Percentiles rank a stretch among this genome's conserved stretches.
These are phyloP conservation scores for Dasysyrphus tricinctus DNA, from an alignment of 2,888 invertebrate genomes.

Conservation along the genomic window DNA sequence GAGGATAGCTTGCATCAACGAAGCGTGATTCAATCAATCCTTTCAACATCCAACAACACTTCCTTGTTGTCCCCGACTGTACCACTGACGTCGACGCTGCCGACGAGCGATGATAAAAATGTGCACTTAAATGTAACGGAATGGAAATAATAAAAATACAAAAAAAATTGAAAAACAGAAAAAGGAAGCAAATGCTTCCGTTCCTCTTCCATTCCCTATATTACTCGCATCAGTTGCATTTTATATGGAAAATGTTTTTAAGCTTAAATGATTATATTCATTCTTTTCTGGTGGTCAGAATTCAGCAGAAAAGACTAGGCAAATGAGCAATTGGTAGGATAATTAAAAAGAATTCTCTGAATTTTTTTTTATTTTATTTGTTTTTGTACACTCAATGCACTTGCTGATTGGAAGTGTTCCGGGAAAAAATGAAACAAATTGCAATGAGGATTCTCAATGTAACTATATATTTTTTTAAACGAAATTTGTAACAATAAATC, in stretches of 20 bases:
- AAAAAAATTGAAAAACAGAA: constrained; percentile 10
- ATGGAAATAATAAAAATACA: constrained; percentile 14
- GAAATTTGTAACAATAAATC: constrained; percentile 5
- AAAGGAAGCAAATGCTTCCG: constrained; percentile 54
- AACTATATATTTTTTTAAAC: not conserved
- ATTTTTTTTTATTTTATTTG: not conserved
- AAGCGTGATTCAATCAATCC: constrained; percentile 73
- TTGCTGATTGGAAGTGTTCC: not conserved
- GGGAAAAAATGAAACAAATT: not conserved
- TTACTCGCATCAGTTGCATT: constrained; percentile 43
- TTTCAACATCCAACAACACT: constrained; percentile 68
- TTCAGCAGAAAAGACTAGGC: constrained; percentile 13
- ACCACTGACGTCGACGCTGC: not conserved
- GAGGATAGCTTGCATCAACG: constrained; percentile 59
- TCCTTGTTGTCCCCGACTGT: not conserved
- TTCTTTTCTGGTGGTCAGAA: constrained; percentile 9
- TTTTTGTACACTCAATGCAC: constrained; percentile 12
- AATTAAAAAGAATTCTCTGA: constrained; percentile 46
- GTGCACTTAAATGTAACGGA: constrained; percentile 59
- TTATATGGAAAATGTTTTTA: constrained; percentile 27
- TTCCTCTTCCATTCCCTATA: constrained; percentile 40
- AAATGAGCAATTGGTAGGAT: constrained; percentile 59
- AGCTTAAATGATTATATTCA: constrained; percentile 43
- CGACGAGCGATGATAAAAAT: constrained; percentile 37
- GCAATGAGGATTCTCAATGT: not conserved